Evolutionary conservation across 2,113 vertebrate species (phyloP).

Genomic region (western clawed frog (Xenopus tropicalis)): UCB_Xtro_10.0 CM004446.2:133501-134000

Average conservation of each 20-base stretch:
- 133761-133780: constrained; percentile 89
- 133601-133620: too few relatives aligned
- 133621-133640: constrained; percentile 70
- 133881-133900: constrained; percentile 69
- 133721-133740: constrained; percentile 93
- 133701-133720: constrained; percentile 92
- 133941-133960: constrained; percentile 95
- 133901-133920: constrained; percentile 83
- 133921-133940: constrained; percentile 86
- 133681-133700: constrained; percentile 83
- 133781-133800: constrained; percentile 90
- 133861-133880: constrained; percentile 88
- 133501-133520: too few relatives aligned
- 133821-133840: constrained; percentile 94
- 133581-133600: too few relatives aligned
- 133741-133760: constrained; percentile 91
- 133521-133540: too few relatives aligned
- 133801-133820: constrained; percentile 97
- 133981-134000: constrained; percentile 92
- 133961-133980: constrained; percentile 89
- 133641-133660: constrained; percentile 48
- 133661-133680: constrained; percentile 63
- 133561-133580: too few relatives aligned
- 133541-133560: too few relatives aligned
- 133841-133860: constrained; percentile 90